These are phyloP conservation scores for Drosophila kanapiae DNA, from an alignment of 1,140 invertebrate genomes.

Conservation along the genomic window DNA sequence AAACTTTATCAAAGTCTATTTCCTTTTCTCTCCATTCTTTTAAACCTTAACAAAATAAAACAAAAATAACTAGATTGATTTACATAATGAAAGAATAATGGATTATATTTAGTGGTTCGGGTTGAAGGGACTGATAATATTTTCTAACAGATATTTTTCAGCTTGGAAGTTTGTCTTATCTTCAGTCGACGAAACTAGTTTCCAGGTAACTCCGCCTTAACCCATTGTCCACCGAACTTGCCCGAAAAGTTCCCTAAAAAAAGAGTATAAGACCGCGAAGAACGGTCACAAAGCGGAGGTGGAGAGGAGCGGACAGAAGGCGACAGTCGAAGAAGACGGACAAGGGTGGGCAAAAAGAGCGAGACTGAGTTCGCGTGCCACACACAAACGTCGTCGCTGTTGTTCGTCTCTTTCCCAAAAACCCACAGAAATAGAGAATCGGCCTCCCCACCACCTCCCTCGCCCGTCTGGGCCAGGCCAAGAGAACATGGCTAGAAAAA, in stretches of 20 bases:
- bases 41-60: background rate
- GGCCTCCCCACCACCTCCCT: background rate
- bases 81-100: slow-evolving; percentile 6
- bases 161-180: slow-evolving; percentile 10
- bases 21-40: background rate
- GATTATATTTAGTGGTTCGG: background rate
- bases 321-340: slow-evolving; percentile 36
- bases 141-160: background rate
- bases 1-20: background rate
- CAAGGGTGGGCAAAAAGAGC: slow-evolving; percentile 30
- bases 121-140: background rate
- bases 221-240: slow-evolving; percentile 33
- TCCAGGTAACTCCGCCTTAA: slow-evolving; percentile 36
- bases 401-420: slow-evolving; percentile 22
- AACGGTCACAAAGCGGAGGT: slow-evolving; percentile 37
- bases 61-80: slow-evolving; percentile 1
- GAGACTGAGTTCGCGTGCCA: slow-evolving; percentile 52
- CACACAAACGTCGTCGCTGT: slow-evolving; percentile 22
- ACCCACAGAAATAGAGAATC: slow-evolving; percentile 43
- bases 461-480: slow-evolving; percentile 38
- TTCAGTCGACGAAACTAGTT: slow-evolving; percentile 33
- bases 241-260: slow-evolving; percentile 37
- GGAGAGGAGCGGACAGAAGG: slow-evolving; percentile 29
- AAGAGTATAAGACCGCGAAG: slow-evolving; percentile 38
- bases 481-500: slow-evolving; percentile 60